Conservation (phyloP, 2,113 vertebrate species). For the Formicarius rufipectus region DNA sequence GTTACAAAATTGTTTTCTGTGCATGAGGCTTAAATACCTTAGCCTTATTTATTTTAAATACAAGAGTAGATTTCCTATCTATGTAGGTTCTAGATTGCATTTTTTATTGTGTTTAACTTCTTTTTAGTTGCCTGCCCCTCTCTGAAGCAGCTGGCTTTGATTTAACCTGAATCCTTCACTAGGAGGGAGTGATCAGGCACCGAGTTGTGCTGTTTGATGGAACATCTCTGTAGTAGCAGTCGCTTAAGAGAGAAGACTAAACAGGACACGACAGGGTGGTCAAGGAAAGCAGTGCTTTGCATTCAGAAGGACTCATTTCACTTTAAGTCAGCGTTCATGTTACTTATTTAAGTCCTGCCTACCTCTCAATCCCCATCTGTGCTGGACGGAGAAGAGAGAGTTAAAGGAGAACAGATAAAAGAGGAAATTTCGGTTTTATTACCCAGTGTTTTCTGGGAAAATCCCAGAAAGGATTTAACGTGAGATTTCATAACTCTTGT, state of each 20-base stretch:
- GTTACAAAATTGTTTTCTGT: constrained; percentile 67
- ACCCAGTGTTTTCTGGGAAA: constrained; percentile 15
- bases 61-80: constrained; percentile 1
- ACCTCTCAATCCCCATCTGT: background rate
- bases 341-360: background rate
- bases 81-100: constrained; percentile 31
- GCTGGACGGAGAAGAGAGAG: background rate
- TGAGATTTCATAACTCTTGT: background rate
- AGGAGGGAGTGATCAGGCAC: constrained; percentile 67
- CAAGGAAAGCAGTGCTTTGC: background rate
- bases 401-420: constrained; percentile 18
- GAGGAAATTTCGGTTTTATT: background rate
- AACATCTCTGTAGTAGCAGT: background rate
- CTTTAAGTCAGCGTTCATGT: background rate
- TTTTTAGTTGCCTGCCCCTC: background rate
- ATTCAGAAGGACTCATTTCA: background rate
- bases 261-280: background rate
- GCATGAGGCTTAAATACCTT: constrained; percentile 63
- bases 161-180: constrained; percentile 67
- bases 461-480: background rate
- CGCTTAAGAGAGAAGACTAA: background rate
- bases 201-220: background rate
- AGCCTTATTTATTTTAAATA: constrained; percentile 49
- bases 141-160: constrained; percentile 75
- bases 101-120: constrained; percentile 60